Conservation (phyloP, 2,113 vertebrate species). For the Pseudorectes ferrugineus region DNA sequence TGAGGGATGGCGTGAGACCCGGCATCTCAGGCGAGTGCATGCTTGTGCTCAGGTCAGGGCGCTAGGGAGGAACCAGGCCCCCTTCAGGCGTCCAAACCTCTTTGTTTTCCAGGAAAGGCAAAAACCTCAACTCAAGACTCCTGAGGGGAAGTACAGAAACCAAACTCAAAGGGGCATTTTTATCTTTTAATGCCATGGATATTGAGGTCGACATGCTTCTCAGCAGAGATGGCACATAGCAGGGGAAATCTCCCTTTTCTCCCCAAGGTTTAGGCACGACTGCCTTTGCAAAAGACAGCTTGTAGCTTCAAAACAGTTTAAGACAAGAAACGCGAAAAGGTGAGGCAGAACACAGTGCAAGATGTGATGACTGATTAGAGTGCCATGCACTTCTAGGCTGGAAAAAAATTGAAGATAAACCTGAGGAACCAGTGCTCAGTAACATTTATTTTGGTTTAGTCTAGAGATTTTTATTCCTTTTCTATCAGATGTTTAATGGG, state of each 20-base stretch:
- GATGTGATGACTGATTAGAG: not conserved
- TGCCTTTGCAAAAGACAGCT: not conserved
- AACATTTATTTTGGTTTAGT: not conserved
- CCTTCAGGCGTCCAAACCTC: not conserved
- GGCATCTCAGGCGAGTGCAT: not conserved
- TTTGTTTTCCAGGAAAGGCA: not conserved
- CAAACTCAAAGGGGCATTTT: not conserved
- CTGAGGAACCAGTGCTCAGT: not conserved
- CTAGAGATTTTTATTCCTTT: not conserved
- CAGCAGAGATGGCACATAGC: not conserved
- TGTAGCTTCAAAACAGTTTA: not conserved
- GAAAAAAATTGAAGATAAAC: not conserved
- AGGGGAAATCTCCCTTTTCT: not conserved
- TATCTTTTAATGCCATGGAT: not conserved
- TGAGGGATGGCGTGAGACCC: not conserved
- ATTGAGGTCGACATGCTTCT: not conserved
- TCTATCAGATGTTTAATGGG: not conserved
- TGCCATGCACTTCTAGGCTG: not conserved
- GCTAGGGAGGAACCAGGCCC: not conserved
- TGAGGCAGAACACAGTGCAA: not conserved
- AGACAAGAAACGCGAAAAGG: not conserved
- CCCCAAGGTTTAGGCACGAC: fast-evolving
- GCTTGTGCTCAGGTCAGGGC: not conserved
- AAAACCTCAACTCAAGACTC: not conserved
- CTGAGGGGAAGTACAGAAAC: not conserved